Evolutionary conservation across 1,140 invertebrate genomes (phyloP), one percentile per base, ranked within the genome.

Genomic region (Diachasma alloeum): DNA sequence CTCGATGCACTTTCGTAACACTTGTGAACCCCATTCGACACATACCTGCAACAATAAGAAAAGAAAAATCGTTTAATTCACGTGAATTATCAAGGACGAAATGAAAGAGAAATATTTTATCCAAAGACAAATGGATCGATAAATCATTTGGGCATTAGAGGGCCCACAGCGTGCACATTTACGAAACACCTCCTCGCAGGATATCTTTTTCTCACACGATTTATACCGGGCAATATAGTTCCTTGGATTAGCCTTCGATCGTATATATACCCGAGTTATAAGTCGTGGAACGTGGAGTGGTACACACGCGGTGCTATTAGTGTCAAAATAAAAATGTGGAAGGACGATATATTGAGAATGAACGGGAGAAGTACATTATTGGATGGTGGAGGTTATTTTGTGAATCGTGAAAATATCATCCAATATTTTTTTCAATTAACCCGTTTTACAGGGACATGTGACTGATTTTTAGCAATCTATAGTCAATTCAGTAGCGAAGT

Each of bases 291-390:
- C 83, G 77, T 78, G 79, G 77, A 76, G 69, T 78, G 84, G 85
- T 87, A 89, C 89, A 89, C 89, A 84, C 79, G 82, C 79, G 86
- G 71, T 72, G 87, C 87, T 89, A 89, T 90, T 90, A 89, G 87
- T 88, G 88, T 88, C 87, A 88, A 90, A 90, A 89, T 90, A 90
- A 90, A 90, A 90, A 90, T 89, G 87, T 89, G 86, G 87, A 85
- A 83, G 83, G 84, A 87, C 87, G 88, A 88, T 88, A 89, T 87
- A 83, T 83, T 80, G 81, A 76, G 80, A 84, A 19, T 53, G 59
- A 15, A 22, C 19, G 48, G 22, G 59, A 63, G 59, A 26, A 69
- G 75, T 46, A 9, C 44, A 66, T 46, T 66, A 46, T 36, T 31
- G 59, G 69, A 42, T 26, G 81, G 81, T 82, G 85, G 86, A 87